Percentiles rank a stretch among this genome's conserved stretches.
Evolutionary conservation across 2,888 invertebrate species (phyloP).

Genomic region (Loripinus fragilis): DNA sequence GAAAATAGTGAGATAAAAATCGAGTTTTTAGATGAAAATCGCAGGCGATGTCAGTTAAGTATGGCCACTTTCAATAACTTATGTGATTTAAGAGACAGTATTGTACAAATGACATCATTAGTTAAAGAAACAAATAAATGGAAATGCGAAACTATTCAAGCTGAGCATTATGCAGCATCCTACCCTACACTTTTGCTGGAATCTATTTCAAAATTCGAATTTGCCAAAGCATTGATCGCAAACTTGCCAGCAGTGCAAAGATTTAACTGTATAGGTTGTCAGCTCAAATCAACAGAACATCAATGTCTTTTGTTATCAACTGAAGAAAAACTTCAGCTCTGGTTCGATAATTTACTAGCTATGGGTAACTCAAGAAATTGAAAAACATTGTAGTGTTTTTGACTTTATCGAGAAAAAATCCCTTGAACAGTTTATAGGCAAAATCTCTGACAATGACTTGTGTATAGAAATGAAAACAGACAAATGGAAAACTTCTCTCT

Average conservation of each 20-base stretch:
- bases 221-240: neutral
- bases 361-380: neutral
- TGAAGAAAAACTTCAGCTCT: no score
- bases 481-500: neutral
- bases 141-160: neutral
- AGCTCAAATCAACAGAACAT: neutral
- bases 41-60: neutral
- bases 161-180: neutral
- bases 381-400: neutral
- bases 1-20: neutral
- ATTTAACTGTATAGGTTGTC: conserved; percentile 1
- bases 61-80: neutral
- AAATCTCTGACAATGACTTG: neutral
- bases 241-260: neutral
- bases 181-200: neutral
- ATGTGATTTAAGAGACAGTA: neutral
- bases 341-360: neutral
- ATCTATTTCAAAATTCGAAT: conserved; percentile 8
- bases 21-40: conserved; percentile 11
- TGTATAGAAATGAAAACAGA: conserved; percentile 2
- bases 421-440: neutral
- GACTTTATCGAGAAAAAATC: neutral
- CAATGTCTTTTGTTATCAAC: no score
- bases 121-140: neutral
- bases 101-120: neutral